Evolutionary conservation across 2,888 invertebrate genomes (phyloP), one percentile per base, ranked within the genome.

Genomic region (Eilema griseolum): DNA sequence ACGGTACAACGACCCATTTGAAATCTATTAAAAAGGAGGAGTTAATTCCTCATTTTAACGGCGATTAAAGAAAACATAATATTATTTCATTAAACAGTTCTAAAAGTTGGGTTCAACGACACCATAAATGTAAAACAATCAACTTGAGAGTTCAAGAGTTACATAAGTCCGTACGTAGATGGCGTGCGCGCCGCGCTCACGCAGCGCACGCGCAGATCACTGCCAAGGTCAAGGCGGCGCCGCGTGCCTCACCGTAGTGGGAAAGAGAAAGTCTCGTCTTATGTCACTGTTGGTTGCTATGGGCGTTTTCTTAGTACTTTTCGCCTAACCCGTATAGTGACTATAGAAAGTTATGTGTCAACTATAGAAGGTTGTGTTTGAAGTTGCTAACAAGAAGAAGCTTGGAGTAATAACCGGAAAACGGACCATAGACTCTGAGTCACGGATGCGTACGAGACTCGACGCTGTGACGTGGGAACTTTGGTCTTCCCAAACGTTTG

Each of bases 151-250:
- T 33, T 33, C 14, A 5, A 12, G 14, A 56, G 33, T 66, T 23
- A 33, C 24, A 31, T 66, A 57, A 64, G 28, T 31, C 11, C 10
- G n/a, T 11, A 14, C 33, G 23, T 16, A 66, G 57, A 66, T 57
- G 65, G 57, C 57, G 57, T 20, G 31, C 4, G 31, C 20, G 33
- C 23, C 24, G 28, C 73, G 70, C 65, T 66, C 67, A 61, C 66
- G 61, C 61, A 24, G 41, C 26, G 33, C 23, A 26, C 33, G 26
- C 72, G 73, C 69, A 33, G 24, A 3, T 62, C 77, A 78, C 66
- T 76, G 79, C 61, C 81, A 80, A 77, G 81, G 79, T 69, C 79
- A 72, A 60, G 63, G 63, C 56, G 31, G 52, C 52, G 71, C 20
- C 56, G 62, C 20, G 31, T 1, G 4, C 23, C 61, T 52, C 26